Percentiles rank a stretch among this genome's conserved stretches.
These are phyloP conservation scores for Serrognathus titanus DNA, from an alignment of 2,888 invertebrate genomes.

Conservation along the genomic window DNA sequence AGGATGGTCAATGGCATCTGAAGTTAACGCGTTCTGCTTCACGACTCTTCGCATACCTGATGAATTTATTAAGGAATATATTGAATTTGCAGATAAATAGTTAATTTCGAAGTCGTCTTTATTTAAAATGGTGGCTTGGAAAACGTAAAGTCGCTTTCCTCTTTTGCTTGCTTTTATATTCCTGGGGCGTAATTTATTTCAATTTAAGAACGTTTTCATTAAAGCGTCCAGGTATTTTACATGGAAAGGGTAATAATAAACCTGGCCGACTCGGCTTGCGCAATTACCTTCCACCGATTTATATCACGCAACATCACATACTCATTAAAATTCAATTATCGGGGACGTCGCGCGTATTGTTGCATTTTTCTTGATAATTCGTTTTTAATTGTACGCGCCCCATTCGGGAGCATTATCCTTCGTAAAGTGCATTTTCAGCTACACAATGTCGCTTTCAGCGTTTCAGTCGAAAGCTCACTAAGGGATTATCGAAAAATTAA, in stretches of 20 bases:
- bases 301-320: neutral
- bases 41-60: conserved; percentile 6
- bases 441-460: too few relatives aligned
- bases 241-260: neutral
- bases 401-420: too few relatives aligned
- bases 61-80: conserved; percentile 6
- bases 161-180: conserved; percentile 1
- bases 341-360: neutral
- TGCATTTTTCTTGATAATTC: neutral
- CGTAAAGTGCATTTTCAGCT: too few relatives aligned
- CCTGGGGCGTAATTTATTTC: neutral
- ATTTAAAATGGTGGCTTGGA: too few relatives aligned
- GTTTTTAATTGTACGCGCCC: neutral
- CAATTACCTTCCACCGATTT: neutral
- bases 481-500: too few relatives aligned
- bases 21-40: conserved; percentile 6
- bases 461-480: too few relatives aligned
- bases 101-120: too few relatives aligned
- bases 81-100: neutral
- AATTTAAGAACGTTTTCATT: neutral
- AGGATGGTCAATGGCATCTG: conserved; percentile 7
- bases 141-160: conserved; percentile 9
- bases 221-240: neutral
- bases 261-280: neutral
- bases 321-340: conserved; percentile 2